These are phyloP conservation scores for Anastrepha ludens DNA, from an alignment of 1,140 invertebrate species.

Conservation along the genomic window DNA sequence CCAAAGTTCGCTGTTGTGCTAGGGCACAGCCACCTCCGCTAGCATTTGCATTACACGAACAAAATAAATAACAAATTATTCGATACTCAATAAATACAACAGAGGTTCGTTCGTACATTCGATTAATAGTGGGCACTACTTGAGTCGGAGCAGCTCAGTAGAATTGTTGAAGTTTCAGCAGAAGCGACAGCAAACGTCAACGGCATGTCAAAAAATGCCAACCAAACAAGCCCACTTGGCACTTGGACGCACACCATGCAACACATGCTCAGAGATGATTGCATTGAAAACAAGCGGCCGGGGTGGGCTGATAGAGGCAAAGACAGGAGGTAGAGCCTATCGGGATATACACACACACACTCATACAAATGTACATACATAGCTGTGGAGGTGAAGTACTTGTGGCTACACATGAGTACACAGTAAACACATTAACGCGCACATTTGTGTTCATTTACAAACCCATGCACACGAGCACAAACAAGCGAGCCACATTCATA, in stretches of 20 bases:
- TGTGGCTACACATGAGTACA: constrained; percentile 47
- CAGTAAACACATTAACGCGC: constrained; percentile 43
- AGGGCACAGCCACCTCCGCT: not conserved
- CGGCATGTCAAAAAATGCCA: constrained; percentile 50
- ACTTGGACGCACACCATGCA: constrained; percentile 20
- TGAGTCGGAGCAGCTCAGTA: not conserved
- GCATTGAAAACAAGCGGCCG: not conserved
- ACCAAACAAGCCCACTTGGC: constrained; percentile 39
- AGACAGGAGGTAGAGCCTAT: not conserved
- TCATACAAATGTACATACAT: not conserved
- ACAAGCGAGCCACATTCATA: not conserved
- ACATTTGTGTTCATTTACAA: not conserved
- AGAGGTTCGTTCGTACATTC: not conserved
- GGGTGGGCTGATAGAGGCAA: not conserved
- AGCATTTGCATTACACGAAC: not conserved
- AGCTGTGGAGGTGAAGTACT: constrained; percentile 23
- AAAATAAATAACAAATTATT: constrained; percentile 47
- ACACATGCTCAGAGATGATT: not conserved
- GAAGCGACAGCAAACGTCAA: constrained; percentile 41
- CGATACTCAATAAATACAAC: constrained; percentile 38
- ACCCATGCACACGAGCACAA: not conserved
- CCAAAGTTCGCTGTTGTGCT: not conserved
- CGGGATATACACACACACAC: too few relatives aligned
- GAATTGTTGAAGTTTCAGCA: constrained; percentile 1
- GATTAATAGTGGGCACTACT: constrained; percentile 26